Evolutionary conservation across 2,113 vertebrate genomes (phyloP), one percentile per base, ranked within the genome.

Genomic region (Burhinus bistriatus): DNA sequence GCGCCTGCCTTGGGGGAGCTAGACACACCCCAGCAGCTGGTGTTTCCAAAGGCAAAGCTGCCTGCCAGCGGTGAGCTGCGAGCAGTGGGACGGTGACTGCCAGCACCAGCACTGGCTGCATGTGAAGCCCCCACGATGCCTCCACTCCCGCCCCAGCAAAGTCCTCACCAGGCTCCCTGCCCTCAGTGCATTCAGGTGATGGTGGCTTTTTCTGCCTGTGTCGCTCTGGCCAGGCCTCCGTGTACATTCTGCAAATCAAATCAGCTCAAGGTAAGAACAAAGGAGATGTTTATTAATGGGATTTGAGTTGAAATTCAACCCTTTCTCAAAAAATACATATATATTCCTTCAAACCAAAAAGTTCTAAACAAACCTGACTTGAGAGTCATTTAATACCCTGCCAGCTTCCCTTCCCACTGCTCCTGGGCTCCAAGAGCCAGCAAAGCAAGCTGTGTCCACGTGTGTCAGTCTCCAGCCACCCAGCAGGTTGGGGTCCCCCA

Each of bases 401-500:
- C 14, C 76, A 89, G 59, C 78, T 80, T 80, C 83, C 49, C 81
- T 72, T 86, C 90, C 38, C 71, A 34, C 45, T 38, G 45, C 78
- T 95, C 19, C 77, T 1, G 54, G 3, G 73, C 58, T 84, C 57
- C 0, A 0, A 34, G 64, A 61, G 58, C 22, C 4, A 22, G 49
- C 23, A 22, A 51, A 22, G 49, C 23, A 54, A 61, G 58, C 22
- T 0, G 0, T 14, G 38, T 36, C 62, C 78, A 19, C 2, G 2
- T 4, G 4, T 21, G 18, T 22, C 38, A 62, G 26, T 49, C 57
- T 23, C 9, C 44, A 49, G 47, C 58, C 21, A 11, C 49, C 25
- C 1, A 0, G 10, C 2, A 1, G 9, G 21, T 15, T 0, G 0
- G 30, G 34, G 25, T 68, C 77, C 80, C 2, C 1, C 69, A 19